These are phyloP conservation scores for Eumeta japonica DNA, from an alignment of 1,140 invertebrate species.

Conservation along the genomic window DNA sequence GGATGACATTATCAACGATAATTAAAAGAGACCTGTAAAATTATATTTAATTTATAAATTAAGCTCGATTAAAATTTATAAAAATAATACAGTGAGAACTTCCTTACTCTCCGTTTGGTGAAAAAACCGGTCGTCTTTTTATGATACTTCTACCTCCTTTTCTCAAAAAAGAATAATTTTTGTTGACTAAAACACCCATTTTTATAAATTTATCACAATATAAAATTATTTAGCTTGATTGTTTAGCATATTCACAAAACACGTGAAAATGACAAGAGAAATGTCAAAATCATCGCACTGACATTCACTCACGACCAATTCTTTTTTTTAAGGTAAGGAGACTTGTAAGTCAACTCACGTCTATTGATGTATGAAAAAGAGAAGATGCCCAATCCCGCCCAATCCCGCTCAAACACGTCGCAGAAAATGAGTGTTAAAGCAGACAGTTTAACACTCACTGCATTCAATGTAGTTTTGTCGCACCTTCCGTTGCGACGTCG, in stretches of 20 bases:
- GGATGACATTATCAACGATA: slow-evolving; percentile 42
- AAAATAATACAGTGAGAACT: background rate
- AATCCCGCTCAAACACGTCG: too few species aligned
- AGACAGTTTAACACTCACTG: too few species aligned
- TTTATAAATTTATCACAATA: slow-evolving; percentile 9
- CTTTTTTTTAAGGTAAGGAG: too few species aligned
- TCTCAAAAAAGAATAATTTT: slow-evolving; percentile 38
- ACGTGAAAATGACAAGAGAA: too few species aligned
- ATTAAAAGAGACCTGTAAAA: slow-evolving; percentile 39
- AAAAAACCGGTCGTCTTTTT: slow-evolving; percentile 44
- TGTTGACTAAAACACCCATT: slow-evolving; percentile 31
- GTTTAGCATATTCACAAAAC: background rate
- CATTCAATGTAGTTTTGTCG: too few species aligned
- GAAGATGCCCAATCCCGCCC: too few species aligned
- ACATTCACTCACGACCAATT: too few species aligned
- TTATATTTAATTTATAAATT: slow-evolving; percentile 5
- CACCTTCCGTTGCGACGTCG: too few species aligned
- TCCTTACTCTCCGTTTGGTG: slow-evolving; percentile 50
- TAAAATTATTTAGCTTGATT: slow-evolving; percentile 8
- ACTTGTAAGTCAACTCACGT: too few species aligned
- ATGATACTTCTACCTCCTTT: slow-evolving; percentile 52
- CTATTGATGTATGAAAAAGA: too few species aligned
- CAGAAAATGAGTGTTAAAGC: too few species aligned
- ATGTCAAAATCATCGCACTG: too few species aligned
- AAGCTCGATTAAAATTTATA: background rate